Base-by-base conservation (phyloP, 1,140 invertebrate genomes). In the Monochamus saltuarius region DNA sequence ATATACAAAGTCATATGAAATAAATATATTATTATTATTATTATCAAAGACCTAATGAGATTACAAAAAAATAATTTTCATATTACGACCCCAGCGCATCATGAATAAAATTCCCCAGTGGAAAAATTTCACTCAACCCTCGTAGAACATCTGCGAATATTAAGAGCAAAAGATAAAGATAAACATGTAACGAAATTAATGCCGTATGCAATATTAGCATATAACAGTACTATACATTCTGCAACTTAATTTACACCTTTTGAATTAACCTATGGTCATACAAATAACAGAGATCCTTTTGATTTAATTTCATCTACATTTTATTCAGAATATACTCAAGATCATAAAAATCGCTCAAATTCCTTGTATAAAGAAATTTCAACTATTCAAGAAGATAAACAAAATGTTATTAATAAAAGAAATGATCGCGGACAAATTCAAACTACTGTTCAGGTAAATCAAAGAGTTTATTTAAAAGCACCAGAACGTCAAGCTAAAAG, bases 61-160 rank as follows among this genome's bases (percentile, higher is more conserved):
- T n/a, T 56, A 8, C 69, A 73, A 59, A 70, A 71, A 43, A 72
- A 73, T 34, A 46, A 67, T n/a, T 68, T 72, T n/a, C 68, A 75
- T 49, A 75, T 73, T 56, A 76, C 69, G 67, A 62, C 73, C 63
- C 56, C 72, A 40, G 61, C 67, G 38, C 72, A 73, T 35, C 73
- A 64, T 1, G 69, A 75, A 56, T 75, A 68, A 8, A 74, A 76
- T 47, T 69, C 69, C n/a, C 61, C 66, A 22, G 62, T 74, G 14
- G 69, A 75, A 67, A 56, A 60, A 37, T 66, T 66, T 22, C 61
- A 66, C 46, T 64, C 59, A 11, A 66, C 61, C 9, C 16, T 68
- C 34, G 65, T 63, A 6, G 67, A 74, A 61, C 69, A 73, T 38
- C 68, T 73, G 13, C 64, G 68, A 61, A 66, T 75, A 14, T 61